Conservation (phyloP, 2,113 vertebrate species). For the Laticauda laticaudata region DNA sequence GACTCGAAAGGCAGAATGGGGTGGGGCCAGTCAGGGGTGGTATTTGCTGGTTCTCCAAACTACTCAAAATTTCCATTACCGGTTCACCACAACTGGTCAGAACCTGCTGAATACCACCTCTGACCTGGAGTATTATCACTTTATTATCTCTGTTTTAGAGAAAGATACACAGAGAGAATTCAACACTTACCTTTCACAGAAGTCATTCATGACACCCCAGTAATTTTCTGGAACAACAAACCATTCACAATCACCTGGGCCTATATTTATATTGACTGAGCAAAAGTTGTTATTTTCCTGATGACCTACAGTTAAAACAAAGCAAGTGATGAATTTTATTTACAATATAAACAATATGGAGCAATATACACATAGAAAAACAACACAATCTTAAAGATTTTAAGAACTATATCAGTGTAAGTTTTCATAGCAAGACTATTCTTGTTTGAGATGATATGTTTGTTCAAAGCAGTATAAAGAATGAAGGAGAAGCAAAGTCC, state of each 20-base stretch:
- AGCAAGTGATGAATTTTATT: not conserved
- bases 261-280: slow-evolving; percentile 98
- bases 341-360: slow-evolving; percentile 5
- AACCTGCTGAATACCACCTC: no score
- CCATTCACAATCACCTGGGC: slow-evolving; percentile 98
- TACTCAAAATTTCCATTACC: no score
- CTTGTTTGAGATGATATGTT: not conserved
- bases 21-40: no score
- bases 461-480: not conserved
- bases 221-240: slow-evolving; percentile 95
- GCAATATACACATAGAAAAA: not conserved
- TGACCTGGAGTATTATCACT: not conserved
- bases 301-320: slow-evolving; percentile 80
- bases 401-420: not conserved
- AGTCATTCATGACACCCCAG: slow-evolving; percentile 96
- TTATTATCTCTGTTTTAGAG: not conserved
- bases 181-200: slow-evolving; percentile 92
- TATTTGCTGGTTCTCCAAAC: no score
- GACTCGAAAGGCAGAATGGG: no score
- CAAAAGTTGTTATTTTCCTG: slow-evolving; percentile 99
- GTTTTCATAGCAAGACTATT: not conserved
- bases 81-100: no score
- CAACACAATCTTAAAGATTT: not conserved
- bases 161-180: not conserved
- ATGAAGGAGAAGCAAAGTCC: not conserved